Conservation (phyloP, 2,113 vertebrate genomes). For the Cromileptes altivelis region DNA sequence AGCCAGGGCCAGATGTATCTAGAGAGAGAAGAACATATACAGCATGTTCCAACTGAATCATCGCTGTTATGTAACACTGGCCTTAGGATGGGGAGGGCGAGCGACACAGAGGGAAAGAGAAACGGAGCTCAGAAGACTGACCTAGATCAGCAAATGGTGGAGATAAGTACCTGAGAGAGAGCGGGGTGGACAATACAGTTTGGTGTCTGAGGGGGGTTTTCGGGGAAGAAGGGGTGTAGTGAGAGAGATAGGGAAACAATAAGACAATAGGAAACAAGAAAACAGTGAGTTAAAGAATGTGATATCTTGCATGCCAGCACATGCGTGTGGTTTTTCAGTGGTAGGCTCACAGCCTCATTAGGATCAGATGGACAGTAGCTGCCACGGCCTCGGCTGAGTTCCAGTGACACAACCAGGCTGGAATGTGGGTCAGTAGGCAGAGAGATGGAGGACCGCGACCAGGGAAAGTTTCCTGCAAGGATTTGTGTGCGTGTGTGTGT, state of each 20-base stretch:
- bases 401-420: constrained; percentile 74
- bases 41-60: constrained; percentile 73
- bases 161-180: constrained; percentile 62
- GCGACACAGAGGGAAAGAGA: constrained; percentile 49
- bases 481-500: neutral
- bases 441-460: constrained; percentile 37
- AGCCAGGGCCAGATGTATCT: constrained; percentile 66
- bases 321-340: constrained; percentile 7
- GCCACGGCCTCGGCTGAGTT: constrained; percentile 39
- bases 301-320: constrained; percentile 13
- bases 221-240: neutral
- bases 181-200: constrained; percentile 24
- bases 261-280: neutral
- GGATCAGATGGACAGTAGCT: constrained; percentile 60
- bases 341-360: constrained; percentile 27
- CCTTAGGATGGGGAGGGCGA: constrained; percentile 53
- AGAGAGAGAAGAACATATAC: constrained; percentile 52
- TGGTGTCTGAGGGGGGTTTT: neutral
- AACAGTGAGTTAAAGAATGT: neutral
- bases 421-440: constrained; percentile 80
- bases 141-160: constrained; percentile 71
- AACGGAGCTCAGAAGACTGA: constrained; percentile 65
- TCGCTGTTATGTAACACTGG: constrained; percentile 74
- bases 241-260: neutral
- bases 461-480: constrained; percentile 50